phyloP scores from a whole-genome alignment of 2,888 invertebrate genomes.

The Mesorhabditis spiculigera region DNA sequence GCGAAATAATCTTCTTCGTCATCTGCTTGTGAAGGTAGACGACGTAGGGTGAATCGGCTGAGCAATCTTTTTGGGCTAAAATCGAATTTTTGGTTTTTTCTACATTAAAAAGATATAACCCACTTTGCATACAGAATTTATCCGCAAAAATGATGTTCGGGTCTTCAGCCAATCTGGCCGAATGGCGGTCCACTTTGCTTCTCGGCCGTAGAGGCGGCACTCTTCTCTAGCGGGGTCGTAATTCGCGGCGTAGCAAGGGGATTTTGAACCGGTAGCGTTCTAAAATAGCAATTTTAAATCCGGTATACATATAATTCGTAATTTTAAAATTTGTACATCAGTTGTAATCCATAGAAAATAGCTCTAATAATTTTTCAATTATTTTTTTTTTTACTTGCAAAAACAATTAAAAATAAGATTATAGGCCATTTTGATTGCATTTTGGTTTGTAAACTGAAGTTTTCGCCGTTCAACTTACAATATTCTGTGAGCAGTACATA shows the following conservation, averaged over 20 bases:
- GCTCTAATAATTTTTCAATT: too few relatives aligned
- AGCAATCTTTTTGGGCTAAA: conserved; percentile 35
- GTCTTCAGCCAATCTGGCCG: conserved; percentile 23
- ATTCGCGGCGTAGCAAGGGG: conserved; percentile 31
- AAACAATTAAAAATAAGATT: too few relatives aligned
- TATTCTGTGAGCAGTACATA: conserved; percentile 40
- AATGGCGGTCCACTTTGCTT: conserved; percentile 14
- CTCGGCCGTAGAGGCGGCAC: conserved; percentile 31
- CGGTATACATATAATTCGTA: neutral
- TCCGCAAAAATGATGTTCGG: conserved; percentile 35
- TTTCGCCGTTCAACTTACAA: conserved; percentile 18
- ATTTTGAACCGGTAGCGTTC: conserved; percentile 28
- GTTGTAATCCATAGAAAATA: too few relatives aligned
- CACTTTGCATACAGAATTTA: conserved; percentile 38
- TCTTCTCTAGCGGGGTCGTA: conserved; percentile 35
- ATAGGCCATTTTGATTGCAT: too few relatives aligned
- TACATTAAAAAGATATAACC: neutral
- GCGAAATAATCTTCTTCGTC: conserved; percentile 21
- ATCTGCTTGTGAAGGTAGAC: conserved; percentile 35
- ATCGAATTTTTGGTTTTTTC: conserved; percentile 6
- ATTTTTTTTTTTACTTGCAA: too few relatives aligned
- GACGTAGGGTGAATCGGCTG: conserved; percentile 31
- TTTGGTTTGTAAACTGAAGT: too few relatives aligned
- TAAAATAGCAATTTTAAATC: conserved; percentile 13
- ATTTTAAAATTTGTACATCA: neutral